These are phyloP conservation scores for Drosophila bifasciata DNA, from an alignment of 1,140 invertebrate species.

Conservation along the genomic window DNA sequence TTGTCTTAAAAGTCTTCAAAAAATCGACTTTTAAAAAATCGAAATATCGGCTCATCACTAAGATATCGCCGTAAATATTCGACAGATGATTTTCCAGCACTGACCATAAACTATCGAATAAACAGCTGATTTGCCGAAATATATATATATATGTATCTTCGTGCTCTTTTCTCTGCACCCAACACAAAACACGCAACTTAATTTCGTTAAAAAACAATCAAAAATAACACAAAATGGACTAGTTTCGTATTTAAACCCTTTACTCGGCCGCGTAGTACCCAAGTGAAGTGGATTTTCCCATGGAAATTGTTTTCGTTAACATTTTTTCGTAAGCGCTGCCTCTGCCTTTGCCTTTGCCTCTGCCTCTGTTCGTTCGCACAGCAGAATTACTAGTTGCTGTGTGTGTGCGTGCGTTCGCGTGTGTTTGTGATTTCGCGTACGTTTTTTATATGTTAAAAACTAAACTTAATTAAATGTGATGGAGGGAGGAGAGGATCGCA, in stretches of 20 bases:
- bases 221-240: constrained; percentile 43
- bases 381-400: constrained; percentile 79
- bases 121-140: constrained; percentile 30
- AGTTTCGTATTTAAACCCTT: constrained; percentile 35
- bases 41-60: too few species aligned
- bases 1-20: too few species aligned
- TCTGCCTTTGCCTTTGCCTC: constrained; percentile 1
- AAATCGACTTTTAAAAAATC: too few species aligned
- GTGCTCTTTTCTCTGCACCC: constrained; percentile 42
- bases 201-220: constrained; percentile 33
- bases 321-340: constrained; percentile 73
- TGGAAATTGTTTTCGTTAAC: constrained; percentile 49
- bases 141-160: constrained; percentile 44
- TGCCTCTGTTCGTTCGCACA: constrained; percentile 54
- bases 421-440: constrained; percentile 63
- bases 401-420: constrained; percentile 53
- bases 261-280: constrained; percentile 29
- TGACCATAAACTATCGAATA: background rate
- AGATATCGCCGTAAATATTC: too few species aligned
- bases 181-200: constrained; percentile 57
- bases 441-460: constrained; percentile 50
- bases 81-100: background rate
- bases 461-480: constrained; percentile 43
- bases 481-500: constrained; percentile 8
- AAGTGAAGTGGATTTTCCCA: constrained; percentile 58